Conservation (phyloP, 2,888 invertebrate species). For the Helicoverpa assulta region DNA sequence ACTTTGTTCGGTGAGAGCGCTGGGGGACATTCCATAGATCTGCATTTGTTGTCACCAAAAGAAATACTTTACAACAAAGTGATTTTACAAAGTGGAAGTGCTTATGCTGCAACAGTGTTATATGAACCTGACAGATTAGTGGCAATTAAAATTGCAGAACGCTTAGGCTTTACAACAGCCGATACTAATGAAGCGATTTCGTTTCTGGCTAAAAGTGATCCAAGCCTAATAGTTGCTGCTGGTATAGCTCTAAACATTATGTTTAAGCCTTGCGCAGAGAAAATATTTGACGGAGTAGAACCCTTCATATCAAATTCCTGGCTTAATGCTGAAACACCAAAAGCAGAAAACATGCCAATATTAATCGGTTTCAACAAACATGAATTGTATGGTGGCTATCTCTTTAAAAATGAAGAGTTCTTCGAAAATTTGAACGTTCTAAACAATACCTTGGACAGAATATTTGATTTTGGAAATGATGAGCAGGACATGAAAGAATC, state of each 20-base stretch:
- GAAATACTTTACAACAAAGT: slow-evolving; percentile 70
- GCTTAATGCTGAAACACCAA: slow-evolving; percentile 65
- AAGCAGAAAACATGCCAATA: slow-evolving; percentile 68
- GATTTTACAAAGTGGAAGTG: slow-evolving; percentile 74
- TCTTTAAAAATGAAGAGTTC: slow-evolving; percentile 44
- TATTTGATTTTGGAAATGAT: slow-evolving; percentile 60
- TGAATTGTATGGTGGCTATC: slow-evolving; percentile 64
- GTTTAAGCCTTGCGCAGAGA: slow-evolving; percentile 75
- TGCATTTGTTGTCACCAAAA: slow-evolving; percentile 70
- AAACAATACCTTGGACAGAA: slow-evolving; percentile 43
- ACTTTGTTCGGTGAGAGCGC: slow-evolving; percentile 76
- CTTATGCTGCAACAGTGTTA: slow-evolving; percentile 62
- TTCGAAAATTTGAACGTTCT: slow-evolving; percentile 63
- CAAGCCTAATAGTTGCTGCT: slow-evolving; percentile 65
- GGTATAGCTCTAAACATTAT: slow-evolving; percentile 52
- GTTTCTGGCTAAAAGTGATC: slow-evolving; percentile 61
- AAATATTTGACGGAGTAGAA: slow-evolving; percentile 69
- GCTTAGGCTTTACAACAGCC: slow-evolving; percentile 63
- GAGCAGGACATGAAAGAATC: slow-evolving; percentile 59
- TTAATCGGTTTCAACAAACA: slow-evolving; percentile 74
- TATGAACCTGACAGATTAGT: slow-evolving; percentile 63
- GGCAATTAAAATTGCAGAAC: slow-evolving; percentile 68
- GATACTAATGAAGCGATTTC: slow-evolving; percentile 66
- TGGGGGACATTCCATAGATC: slow-evolving; percentile 72
- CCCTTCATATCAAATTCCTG: slow-evolving; percentile 70